Percentiles rank a stretch among this genome's conserved stretches.
phyloP scores from a whole-genome alignment of 2,888 invertebrate species.

The Myathropa florea region DNA sequence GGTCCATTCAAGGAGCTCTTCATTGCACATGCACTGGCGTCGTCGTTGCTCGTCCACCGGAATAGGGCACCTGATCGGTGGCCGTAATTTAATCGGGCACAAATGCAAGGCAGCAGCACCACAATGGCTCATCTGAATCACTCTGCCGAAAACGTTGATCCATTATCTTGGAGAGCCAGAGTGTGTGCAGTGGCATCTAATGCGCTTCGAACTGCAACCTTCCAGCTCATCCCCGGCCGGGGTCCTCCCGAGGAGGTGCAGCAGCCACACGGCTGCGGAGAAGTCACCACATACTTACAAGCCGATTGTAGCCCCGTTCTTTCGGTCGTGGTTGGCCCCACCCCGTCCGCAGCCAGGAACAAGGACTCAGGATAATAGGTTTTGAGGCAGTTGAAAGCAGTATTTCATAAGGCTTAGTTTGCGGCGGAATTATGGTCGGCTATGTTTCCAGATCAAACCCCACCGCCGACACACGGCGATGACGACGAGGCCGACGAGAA shows the following conservation, averaged over 20 bases:
- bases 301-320: neutral
- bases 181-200: conserved; percentile 23
- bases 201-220: conserved; percentile 3
- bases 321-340: neutral
- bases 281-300: neutral
- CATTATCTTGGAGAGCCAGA: conserved; percentile 11
- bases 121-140: conserved; percentile 21
- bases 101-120: neutral
- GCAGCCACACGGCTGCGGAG: neutral
- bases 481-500: neutral
- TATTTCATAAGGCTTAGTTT: conserved; percentile 62
- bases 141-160: conserved; percentile 21
- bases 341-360: neutral
- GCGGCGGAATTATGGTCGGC: conserved; percentile 58
- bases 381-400: conserved; percentile 58
- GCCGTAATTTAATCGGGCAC: conserved; percentile 11
- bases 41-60: neutral
- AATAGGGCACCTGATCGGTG: neutral
- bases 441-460: conserved; percentile 50
- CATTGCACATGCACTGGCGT: no score
- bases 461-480: conserved; percentile 20
- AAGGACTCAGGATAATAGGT: conserved; percentile 43
- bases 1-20: no score
- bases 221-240: neutral
- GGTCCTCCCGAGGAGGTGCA: no score